phyloP scores from a whole-genome alignment of 2,888 invertebrate species.

The Galeruca laticollis region DNA sequence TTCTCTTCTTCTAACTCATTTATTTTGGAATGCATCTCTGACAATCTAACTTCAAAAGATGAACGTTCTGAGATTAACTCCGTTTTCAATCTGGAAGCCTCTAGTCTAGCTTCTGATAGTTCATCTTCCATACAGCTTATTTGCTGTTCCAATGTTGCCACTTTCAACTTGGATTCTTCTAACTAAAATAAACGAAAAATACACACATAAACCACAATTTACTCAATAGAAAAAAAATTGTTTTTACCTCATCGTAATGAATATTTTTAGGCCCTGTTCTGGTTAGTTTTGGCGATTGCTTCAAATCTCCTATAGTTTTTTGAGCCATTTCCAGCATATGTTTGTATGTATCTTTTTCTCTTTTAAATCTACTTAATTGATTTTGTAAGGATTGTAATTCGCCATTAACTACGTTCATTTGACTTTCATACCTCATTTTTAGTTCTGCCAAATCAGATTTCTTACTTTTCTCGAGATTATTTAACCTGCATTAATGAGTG shows the following conservation, averaged over 20 bases:
- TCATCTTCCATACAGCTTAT: conserved; percentile 90
- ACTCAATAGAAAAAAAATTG: not conserved
- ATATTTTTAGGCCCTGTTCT: conserved; percentile 74
- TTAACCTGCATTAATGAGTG: conserved; percentile 59
- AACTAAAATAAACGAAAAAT: conserved; percentile 61
- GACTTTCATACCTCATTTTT: conserved; percentile 87
- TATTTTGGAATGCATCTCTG: conserved; percentile 89
- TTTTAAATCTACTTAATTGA: conserved; percentile 84
- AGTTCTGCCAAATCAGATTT: conserved; percentile 84
- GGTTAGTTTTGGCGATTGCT: conserved; percentile 69
- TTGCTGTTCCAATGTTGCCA: conserved; percentile 84
- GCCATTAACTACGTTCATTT: conserved; percentile 83
- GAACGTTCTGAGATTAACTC: conserved; percentile 92
- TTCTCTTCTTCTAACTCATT: conserved; percentile 93
- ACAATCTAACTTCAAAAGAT: conserved; percentile 85
- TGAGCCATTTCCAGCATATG: conserved; percentile 92
- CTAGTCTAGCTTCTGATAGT: conserved; percentile 84
- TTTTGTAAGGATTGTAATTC: conserved; percentile 86
- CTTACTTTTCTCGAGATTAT: conserved; percentile 78
- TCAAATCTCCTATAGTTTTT: conserved; percentile 83
- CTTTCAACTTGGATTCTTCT: conserved; percentile 79
- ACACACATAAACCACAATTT: not conserved
- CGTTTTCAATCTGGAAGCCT: conserved; percentile 86
- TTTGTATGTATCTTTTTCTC: conserved; percentile 89
- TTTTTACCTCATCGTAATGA: conserved; percentile 79